Base-by-base conservation (phyloP, 2,797 vertebrate species). In the Sciurus carolinensis region DNA sequence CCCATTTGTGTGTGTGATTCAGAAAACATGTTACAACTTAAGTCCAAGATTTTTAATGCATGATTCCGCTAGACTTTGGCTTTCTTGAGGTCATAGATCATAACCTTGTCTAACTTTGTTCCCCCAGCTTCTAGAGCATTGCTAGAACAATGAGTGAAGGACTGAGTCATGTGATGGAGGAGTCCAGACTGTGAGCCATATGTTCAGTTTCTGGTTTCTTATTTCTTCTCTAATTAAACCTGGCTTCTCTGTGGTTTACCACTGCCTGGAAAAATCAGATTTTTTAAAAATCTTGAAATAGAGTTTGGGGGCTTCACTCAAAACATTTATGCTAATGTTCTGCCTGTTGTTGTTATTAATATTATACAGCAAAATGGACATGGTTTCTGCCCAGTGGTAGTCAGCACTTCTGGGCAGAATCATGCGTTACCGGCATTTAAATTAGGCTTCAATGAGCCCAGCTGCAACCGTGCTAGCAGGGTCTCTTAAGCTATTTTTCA, bases 391-490 rank as follows among this genome's bases (percentile, higher is more conserved):
- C 26, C 15, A 42, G 64, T 20, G 88, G 44, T 77, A 47, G 83
- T 93, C 85, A 90, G 96, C 54, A 67, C 66, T 97, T 97, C 96
- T 97, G 97, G 96, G 92, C 52, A 96, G 44, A 52, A 71, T 52
- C 44, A 36, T 89, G 88, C 67, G 62, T 97, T 97, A 96, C 92
- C 0, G 64, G 75, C 88, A 97, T 84, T 93, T 93, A 89, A 94
- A 94, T 94, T 93, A 97, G 90, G 94, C 97, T 96, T 96, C 97
- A 97, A 64, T 98, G 97, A 98, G 47, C 92, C 93, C 96, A 96
- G 97, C 95, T 97, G 96, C 96, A 95, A 66, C 85, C 50, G 24
- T 4, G 24, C 77, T 90, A 92, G 79, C 62, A 84, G 80, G 57
- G 90, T 95, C 79, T 81, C 57, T 82, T 62, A 73, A 82, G 90